Evolutionary conservation across 2,797 vertebrate species (phyloP).

Genomic region (Lagocephalus sceleratus): DNA sequence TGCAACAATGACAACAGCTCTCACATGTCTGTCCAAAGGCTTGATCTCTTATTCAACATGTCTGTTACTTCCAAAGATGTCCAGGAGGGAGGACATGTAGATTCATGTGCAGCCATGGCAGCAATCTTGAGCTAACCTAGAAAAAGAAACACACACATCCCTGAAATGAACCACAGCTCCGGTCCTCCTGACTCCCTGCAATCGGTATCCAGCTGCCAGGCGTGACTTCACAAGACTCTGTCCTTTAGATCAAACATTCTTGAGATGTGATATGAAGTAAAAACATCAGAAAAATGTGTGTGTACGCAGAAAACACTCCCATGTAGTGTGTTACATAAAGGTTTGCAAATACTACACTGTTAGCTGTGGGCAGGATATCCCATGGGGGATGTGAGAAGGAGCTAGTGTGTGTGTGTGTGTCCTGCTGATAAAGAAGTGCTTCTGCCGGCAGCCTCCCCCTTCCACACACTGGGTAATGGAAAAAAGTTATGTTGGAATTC

Average conservation of each 20-base stretch:
- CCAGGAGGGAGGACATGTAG: too few species aligned
- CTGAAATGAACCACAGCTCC: too few species aligned
- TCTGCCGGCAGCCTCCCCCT: conserved; percentile 67
- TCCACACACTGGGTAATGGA: conserved; percentile 80
- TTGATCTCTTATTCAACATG: too few species aligned
- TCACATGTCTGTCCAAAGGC: too few species aligned
- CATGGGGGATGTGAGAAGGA: conserved; percentile 55
- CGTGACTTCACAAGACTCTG: neutral
- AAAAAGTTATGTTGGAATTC: conserved; percentile 85
- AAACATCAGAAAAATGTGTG: conserved; percentile 59
- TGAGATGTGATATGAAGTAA: conserved; percentile 61
- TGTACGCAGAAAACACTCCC: conserved; percentile 9
- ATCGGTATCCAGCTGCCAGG: neutral
- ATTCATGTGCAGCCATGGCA: too few species aligned
- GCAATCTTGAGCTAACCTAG: too few species aligned
- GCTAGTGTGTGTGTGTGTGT: conserved; percentile 28
- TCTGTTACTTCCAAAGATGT: too few species aligned
- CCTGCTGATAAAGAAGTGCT: conserved; percentile 61
- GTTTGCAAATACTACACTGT: conserved; percentile 73
- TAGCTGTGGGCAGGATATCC: conserved; percentile 70
- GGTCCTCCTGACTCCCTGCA: neutral
- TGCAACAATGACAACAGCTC: too few species aligned
- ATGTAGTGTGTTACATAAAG: conserved; percentile 65
- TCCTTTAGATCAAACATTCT: neutral
- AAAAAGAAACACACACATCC: too few species aligned